Percentiles rank a stretch among this genome's conserved stretches.
phyloP scores from a whole-genome alignment of 2,888 invertebrate genomes.

The Monoplex corrugatus region DNA sequence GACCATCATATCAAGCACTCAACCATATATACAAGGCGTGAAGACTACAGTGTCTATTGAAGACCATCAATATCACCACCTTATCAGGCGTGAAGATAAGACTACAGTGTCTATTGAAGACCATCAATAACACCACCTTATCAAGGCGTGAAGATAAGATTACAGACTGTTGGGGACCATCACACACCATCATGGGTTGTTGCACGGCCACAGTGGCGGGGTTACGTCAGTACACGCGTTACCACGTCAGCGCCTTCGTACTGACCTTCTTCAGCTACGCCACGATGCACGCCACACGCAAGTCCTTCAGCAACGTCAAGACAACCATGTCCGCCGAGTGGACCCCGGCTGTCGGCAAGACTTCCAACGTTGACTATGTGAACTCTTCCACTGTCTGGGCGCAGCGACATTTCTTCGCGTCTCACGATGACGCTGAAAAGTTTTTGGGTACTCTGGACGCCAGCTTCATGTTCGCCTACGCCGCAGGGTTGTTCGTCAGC shows the following conservation, averaged over 20 bases:
- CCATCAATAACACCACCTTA: too few species aligned
- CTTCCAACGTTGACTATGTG: not conserved
- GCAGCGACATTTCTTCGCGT: not conserved
- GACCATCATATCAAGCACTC: too few species aligned
- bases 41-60: too few species aligned
- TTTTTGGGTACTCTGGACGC: conserved; percentile 80
- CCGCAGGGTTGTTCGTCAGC: conserved; percentile 82
- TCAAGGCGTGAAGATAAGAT: too few species aligned
- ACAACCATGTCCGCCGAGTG: conserved; percentile 79
- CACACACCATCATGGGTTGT: conserved; percentile 18
- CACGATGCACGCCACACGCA: conserved; percentile 81
- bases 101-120: too few species aligned
- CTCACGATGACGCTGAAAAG: conserved; percentile 69
- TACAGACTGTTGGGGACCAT: too few species aligned
- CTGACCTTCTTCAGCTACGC: conserved; percentile 78
- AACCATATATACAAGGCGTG: too few species aligned
- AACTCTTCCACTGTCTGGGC: not conserved
- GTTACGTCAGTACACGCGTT: not conserved
- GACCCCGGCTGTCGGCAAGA: conserved; percentile 68
- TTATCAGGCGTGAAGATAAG: too few species aligned
- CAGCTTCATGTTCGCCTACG: conserved; percentile 79
- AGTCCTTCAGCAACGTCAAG: conserved; percentile 82
- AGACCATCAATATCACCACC: too few species aligned
- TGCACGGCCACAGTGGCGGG: not conserved
- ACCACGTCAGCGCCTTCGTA: conserved; percentile 31